Base-by-base conservation (phyloP, 2,888 invertebrate species). In the Mythimna impura region DNA sequence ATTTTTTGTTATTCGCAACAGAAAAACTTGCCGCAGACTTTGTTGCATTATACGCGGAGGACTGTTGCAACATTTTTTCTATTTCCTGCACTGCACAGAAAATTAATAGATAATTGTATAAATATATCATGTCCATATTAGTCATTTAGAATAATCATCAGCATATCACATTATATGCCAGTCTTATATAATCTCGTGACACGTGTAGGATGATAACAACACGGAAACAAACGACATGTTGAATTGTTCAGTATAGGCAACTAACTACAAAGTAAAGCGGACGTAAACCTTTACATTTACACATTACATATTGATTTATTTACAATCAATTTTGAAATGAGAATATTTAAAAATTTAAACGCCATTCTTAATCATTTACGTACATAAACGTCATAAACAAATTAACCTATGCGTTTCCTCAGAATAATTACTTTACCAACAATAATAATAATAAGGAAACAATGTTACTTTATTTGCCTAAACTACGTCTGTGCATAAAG, bases 121-220 rank as follows among this genome's bases (percentile, higher is more conserved):
- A 69, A 69, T 63, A 63, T 78, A 60, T 63, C 55, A 76, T 73
- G 57, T 22, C 64, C 70, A 78, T 77, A 76, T 85, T 84, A 85
- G 81, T 86, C 73, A 85, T 80, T 76, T 74, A 79, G 76, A 82
- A 78, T 75, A 69, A 76, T 73, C 68, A 78, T 76, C 54, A 65
- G 66, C 74, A 76, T 70, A 76, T 80, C 71, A 71, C 54, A 73
- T 62, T 76, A 78, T 78, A 67, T 71, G 62, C 63, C 66, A 74
- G 77, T 84, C 75, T 84, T 84, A 84, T 82, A 82, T 85, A 84
- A 86, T 83, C 69, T 69, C 76, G 76, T 40, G 77, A 83, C 87
- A 86, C 87, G 88, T 87, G 87, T 87, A 85, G 61, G 68, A 73
- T 63, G 83, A 76, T 80, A 82, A 75, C 78, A 83, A 82, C 78